Conservation (phyloP, 2,797 vertebrate genomes). For the Hoplostethus mediterraneus region DNA sequence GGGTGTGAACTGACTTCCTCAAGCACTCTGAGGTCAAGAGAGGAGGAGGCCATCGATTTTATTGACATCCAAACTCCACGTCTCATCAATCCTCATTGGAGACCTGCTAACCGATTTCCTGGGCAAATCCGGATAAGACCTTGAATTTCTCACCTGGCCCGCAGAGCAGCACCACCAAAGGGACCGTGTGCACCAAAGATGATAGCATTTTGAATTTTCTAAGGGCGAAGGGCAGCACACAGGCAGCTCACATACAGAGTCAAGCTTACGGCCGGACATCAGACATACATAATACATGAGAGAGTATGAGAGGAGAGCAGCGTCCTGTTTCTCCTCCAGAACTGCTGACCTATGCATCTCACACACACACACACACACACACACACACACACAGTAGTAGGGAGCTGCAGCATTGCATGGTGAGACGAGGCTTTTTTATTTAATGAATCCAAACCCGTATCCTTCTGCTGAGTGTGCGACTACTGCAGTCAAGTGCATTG, state of each 20-base stretch:
- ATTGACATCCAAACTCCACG: constrained; percentile 12
- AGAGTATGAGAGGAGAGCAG: constrained; percentile 60
- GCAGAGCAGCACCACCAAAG: neutral
- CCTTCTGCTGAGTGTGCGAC: constrained; percentile 66
- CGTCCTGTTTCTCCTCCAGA: constrained; percentile 78
- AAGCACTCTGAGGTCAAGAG: constrained; percentile 16
- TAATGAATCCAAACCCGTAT: constrained; percentile 48
- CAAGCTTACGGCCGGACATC: constrained; percentile 40
- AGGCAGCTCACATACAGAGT: constrained; percentile 31
- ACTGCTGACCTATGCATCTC: constrained; percentile 73
- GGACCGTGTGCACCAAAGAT: neutral
- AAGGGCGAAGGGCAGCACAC: constrained; percentile 2
- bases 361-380: constrained; percentile 1
- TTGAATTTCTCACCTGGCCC: constrained; percentile 24
- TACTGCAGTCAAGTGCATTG: constrained; percentile 55
- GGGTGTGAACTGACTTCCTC: constrained; percentile 26
- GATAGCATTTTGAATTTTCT: constrained; percentile 11
- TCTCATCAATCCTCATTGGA: constrained; percentile 47
- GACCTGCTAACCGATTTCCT: constrained; percentile 15
- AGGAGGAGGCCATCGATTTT: constrained; percentile 39
- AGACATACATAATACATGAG: constrained; percentile 77
- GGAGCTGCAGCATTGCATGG: neutral
- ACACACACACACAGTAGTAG: constrained; percentile 17
- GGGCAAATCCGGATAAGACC: constrained; percentile 29
- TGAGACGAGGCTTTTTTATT: constrained; percentile 31